Conservation (phyloP, 1,140 invertebrate genomes). For the Myzus persicae region DNA sequence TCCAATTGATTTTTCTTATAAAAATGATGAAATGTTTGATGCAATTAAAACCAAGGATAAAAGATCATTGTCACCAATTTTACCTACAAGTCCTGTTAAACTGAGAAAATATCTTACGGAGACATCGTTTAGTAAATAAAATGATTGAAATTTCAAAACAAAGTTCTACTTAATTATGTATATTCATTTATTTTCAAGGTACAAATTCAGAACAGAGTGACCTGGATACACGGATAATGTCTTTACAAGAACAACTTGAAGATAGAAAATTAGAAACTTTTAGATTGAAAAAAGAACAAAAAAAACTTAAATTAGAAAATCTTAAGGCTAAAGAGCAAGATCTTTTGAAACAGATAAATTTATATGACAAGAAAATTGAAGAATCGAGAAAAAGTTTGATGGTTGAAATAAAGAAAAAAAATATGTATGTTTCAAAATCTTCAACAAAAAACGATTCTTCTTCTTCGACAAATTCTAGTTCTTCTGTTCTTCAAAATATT, state of each 20-base stretch:
- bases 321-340: constrained; percentile 67
- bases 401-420: constrained; percentile 36
- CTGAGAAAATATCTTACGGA: not conserved
- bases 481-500: not conserved
- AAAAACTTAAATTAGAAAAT: constrained; percentile 65
- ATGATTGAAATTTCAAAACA: not conserved
- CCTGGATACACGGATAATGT: constrained; percentile 66
- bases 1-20: not conserved
- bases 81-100: not conserved
- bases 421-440: not conserved
- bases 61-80: not conserved
- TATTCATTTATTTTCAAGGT: constrained; percentile 35
- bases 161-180: not conserved
- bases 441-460: not conserved
- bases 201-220: constrained; percentile 66
- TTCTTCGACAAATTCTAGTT: not conserved
- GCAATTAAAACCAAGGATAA: not conserved
- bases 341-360: constrained; percentile 67
- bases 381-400: constrained; percentile 35
- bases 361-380: constrained; percentile 55
- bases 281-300: constrained; percentile 65
- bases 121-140: constrained; percentile 46
- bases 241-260: constrained; percentile 66
- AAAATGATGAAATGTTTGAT: not conserved
- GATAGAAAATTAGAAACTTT: constrained; percentile 66